Base-by-base conservation (phyloP, 2,888 invertebrate genomes). In the Choristoneura rosaceana region DNA sequence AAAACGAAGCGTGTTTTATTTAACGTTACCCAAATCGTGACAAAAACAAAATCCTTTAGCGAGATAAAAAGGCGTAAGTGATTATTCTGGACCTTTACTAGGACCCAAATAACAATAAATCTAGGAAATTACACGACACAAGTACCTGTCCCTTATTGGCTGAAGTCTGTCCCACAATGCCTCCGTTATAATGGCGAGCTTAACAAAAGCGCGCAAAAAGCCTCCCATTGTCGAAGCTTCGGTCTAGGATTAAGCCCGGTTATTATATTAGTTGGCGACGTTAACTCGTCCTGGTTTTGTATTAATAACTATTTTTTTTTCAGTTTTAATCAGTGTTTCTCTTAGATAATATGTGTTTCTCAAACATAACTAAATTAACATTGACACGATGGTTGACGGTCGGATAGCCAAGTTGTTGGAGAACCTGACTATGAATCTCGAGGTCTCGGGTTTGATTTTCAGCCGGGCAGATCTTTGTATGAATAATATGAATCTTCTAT, bases 131-230 rank as follows among this genome's bases (percentile, higher is more conserved):
- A 58, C 45, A 38, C 14, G 41, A 34, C 43, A 7, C 38, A 67
- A 71, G 66, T 66, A 67, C 70, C 64, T 55, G 61, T 62, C 71
- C 71, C 61, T 66, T 67, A 67, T 67, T 62, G 45, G 62, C 64
- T 64, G 52, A 41, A 61, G 67, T 55, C 43, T 50, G 63, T 55
- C 12, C 52, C 45, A 71, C 67, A 71, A 67, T 62, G 55, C 66
- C 45, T 14, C 5, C 52, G 33, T 61, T 45, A 71, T 71, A 71
- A 71, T 66, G 66, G 66, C 45, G 34, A 55, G 71, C 71, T 71
- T 66, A 59, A 71, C 71, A 71, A 71, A 55, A 61, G 71, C 66
- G 45, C 69, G 52, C 71, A 71, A 71, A 71, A 71, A 71, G 71
- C 71, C 55, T 34, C 17, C 70, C n/a, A 55, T 71, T 71, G 71